A percentile compares a stretch with the other conserved stretches of the same genome.
Conservation (phyloP, 2,113 vertebrate genomes). For the Polyodon spathula region DNA sequence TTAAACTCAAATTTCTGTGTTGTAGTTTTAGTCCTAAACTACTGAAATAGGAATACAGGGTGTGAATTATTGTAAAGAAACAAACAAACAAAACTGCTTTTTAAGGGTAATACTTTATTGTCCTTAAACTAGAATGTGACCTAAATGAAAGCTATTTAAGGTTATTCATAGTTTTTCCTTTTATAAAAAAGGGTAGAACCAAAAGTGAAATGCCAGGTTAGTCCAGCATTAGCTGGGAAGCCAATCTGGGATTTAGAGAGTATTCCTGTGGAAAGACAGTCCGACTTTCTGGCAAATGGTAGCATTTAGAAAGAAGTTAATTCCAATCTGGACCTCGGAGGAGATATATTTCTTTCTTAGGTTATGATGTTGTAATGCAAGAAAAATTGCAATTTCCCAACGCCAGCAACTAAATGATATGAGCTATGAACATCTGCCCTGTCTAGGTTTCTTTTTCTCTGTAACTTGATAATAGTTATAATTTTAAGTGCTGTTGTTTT, state of each 20-base stretch:
- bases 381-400: constrained; percentile 8
- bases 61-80: too few species aligned
- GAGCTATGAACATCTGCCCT: not conserved
- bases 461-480: constrained; percentile 2
- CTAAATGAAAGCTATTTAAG: too few species aligned
- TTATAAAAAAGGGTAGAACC: too few species aligned
- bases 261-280: constrained; percentile 1
- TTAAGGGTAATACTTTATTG: too few species aligned
- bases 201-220: too few species aligned
- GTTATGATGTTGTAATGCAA: constrained; percentile 1
- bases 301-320: constrained; percentile 8
- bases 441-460: too few species aligned
- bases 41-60: too few species aligned
- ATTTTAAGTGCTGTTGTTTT: not conserved
- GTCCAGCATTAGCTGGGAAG: not conserved
- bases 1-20: too few species aligned
- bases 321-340: not conserved
- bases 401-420: constrained; percentile 6
- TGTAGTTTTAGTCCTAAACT: too few species aligned
- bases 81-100: too few species aligned
- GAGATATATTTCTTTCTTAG: constrained; percentile 10
- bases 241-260: not conserved
- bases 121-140: too few species aligned
- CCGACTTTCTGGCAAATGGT: not conserved
- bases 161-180: too few species aligned